Base-by-base conservation (phyloP, 2,888 invertebrate species). In the Lithodes maja region DNA sequence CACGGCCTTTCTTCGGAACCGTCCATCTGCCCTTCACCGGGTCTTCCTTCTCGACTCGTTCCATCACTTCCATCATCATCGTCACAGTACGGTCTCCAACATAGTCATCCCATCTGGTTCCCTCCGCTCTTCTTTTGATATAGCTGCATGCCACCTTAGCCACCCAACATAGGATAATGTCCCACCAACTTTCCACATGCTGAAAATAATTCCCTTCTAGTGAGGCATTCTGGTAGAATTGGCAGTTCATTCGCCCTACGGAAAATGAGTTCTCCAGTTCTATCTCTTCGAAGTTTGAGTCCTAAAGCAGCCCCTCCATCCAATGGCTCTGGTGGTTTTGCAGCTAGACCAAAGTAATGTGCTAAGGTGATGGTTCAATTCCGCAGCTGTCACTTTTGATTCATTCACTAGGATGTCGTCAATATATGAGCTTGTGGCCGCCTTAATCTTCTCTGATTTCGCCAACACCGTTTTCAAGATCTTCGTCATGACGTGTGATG, bases 401-500 rank as follows among this genome's bases (percentile, higher is more conserved):
- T 33, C 33, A 33, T 33, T 33, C 33, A 33, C 33, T 33, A 33
- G 33, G 33, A 33, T 33, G 33, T 33, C 33, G 33, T 33, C 33
- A 33, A 33, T 33, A 33, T 33, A 33, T 33, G 33, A 85, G 50
- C 61, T 78, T 12, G 68, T 85, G n/a, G 17, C 79, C 2, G 12
- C 5, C 75, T 33, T 12, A 3, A 78, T 55, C 12, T n/a, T 17
- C 7, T 80, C 17, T 9, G 9, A 1, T 3, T 77, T 77, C 3
- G 15, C 78, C 68, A 87, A 55, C 68, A 77, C 75, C 15, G 69
- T 78, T 33, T 69, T 84, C 1, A 84, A 33, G 12, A 87, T 87
- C 53, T 53, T 75, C 17, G 83, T 53, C 84, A 87, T 87, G 15
- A 87, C 78, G 3, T 78, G 1, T 33, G 83, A 83, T 2, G 83